Base-by-base conservation (phyloP, 2,797 vertebrate species). In the Thaleichthys pacificus region DNA sequence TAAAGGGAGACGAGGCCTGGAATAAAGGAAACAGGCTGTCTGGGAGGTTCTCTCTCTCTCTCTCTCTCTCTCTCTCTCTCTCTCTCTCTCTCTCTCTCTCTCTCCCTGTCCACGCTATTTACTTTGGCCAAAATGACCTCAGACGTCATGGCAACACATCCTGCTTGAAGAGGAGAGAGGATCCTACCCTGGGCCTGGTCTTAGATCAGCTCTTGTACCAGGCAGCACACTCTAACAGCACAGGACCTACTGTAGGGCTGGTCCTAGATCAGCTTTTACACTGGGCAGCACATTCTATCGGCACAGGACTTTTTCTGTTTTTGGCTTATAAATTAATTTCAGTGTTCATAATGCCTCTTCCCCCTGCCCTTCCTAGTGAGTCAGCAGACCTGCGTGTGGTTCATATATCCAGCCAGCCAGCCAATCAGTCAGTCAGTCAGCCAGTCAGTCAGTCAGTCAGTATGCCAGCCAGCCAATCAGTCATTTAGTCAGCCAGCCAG, bases 141-240 rank as follows among this genome's bases (percentile, higher is more conserved):
- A 80, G 80, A 92, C 81, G 65, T 89, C 85, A 92, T 91, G 82
- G 91, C 77, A 86, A 92, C 92, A 89, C 80, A 88, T 92, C 86
- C 88, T 90, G 89, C 86, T 70, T 69, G 82, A 67, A 70, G 69
- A 72, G 68, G 63, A 68, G 61, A 87, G 75, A 67, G 79, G 77
- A 86, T 84, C 70, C 71, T 38, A 26, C 35, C 58, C 21, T 30
- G 66, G 17, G 70, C 68, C 58, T 54, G 71, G 57, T 68, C 49
- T n/a, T 5, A 21, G 54, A 22, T 64, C 19, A 65, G 15, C 8
- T 17, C 32, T 70, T 42, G 3, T 15, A 51, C 49, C 8, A 8
- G 17, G 3, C 4, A 17, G 17, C 11, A 17, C 49, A 12, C 17
- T 51, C 12, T 51, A 4, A 3, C 49, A 51, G 8, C 49, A 51